Percentiles rank a stretch among this genome's conserved stretches.
Evolutionary conservation across 2,888 invertebrate genomes (phyloP).

Genomic region (Strigamia transsilvanica): DNA sequence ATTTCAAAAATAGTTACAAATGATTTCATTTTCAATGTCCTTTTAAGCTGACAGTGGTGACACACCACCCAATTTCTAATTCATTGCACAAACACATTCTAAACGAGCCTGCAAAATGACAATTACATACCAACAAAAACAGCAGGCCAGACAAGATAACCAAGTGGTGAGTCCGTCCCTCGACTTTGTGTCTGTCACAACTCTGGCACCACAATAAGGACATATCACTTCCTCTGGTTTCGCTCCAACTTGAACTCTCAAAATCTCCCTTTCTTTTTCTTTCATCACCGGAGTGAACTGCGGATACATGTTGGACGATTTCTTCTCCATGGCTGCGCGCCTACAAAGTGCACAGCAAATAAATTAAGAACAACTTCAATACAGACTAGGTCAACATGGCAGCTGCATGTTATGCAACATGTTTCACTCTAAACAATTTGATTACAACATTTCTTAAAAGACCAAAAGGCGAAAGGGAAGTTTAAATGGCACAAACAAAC

Average conservation of each 20-base stretch:
- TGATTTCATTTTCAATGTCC: background rate
- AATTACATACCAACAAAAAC: background rate
- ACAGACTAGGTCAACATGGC: constrained; percentile 42
- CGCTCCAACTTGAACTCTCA: background rate
- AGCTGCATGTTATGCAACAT: background rate
- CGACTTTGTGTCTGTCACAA: constrained; percentile 13
- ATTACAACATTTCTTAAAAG: background rate
- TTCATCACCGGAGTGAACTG: constrained; percentile 11
- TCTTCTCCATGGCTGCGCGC: constrained; percentile 4
- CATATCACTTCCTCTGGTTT: constrained; percentile 2
- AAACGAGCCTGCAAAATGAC: background rate
- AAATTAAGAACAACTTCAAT: background rate
- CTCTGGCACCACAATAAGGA: constrained; percentile 23
- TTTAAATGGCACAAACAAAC: background rate
- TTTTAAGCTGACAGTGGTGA: background rate
- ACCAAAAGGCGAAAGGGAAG: background rate
- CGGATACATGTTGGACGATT: constrained; percentile 3
- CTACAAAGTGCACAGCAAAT: background rate
- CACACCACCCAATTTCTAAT: background rate
- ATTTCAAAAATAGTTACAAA: constrained; percentile 20
- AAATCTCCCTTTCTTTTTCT: background rate
- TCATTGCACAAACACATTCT: background rate
- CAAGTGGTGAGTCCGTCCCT: constrained; percentile 6
- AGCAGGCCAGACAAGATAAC: constrained; percentile 4
- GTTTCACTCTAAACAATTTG: constrained; percentile 5